Conservation (phyloP, 2,797 vertebrate genomes). For the Acanthiza pusilla region DNA sequence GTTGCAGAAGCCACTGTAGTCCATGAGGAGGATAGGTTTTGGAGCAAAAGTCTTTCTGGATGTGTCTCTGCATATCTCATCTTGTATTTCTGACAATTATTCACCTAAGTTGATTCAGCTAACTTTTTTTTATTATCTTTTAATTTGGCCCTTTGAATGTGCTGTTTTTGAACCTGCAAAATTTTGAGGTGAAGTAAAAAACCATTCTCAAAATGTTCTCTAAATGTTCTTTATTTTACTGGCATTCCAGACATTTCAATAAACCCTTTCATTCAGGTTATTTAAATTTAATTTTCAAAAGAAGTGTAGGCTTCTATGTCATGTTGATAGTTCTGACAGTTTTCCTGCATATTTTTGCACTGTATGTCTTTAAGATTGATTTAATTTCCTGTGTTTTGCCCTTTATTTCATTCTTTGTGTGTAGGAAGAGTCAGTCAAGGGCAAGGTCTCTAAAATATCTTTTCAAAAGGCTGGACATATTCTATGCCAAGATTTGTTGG, state of each 20-base stretch:
- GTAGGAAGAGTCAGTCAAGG: not conserved
- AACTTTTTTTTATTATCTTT: not conserved
- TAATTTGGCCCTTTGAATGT: not conserved
- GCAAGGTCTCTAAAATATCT: not conserved
- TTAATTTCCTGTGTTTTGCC: not conserved
- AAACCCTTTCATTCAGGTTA: not conserved
- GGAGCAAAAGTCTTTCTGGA: not conserved
- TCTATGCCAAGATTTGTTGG: not conserved
- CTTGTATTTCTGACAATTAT: not conserved
- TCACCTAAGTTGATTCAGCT: not conserved
- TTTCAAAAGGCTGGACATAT: not conserved
- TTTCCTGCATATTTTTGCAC: not conserved
- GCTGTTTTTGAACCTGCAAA: not conserved
- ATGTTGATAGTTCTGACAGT: not conserved
- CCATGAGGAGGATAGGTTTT: not conserved
- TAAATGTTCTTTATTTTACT: not conserved
- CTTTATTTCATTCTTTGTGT: not conserved
- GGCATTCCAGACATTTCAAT: not conserved
- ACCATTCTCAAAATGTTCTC: not conserved
- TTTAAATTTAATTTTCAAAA: constrained; percentile 2
- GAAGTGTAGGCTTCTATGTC: not conserved
- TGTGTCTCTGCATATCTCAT: not conserved
- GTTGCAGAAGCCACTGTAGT: not conserved
- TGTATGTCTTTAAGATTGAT: not conserved
- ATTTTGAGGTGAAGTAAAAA: not conserved